Evolutionary conservation across 2,113 vertebrate genomes (phyloP).

Genomic region (Nannospalax galili): DNA sequence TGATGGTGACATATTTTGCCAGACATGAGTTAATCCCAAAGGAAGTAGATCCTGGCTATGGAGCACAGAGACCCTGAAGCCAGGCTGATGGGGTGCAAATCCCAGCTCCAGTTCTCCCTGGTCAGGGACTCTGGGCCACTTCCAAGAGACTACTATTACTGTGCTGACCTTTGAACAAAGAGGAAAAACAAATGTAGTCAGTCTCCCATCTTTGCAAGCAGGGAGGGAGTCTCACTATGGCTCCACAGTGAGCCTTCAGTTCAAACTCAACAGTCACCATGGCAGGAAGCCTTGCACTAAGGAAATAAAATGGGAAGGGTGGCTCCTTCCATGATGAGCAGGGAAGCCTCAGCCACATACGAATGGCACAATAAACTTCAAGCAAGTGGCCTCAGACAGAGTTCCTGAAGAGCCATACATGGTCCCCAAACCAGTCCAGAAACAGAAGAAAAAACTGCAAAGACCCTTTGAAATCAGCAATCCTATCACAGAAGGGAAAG

Average conservation of each 20-base stretch:
- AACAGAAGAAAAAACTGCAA: neutral
- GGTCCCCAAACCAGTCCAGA: neutral
- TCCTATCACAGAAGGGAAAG: neutral
- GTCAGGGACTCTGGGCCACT: neutral
- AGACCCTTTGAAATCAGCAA: neutral
- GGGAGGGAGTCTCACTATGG: neutral
- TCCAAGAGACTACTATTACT: neutral
- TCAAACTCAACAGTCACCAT: neutral
- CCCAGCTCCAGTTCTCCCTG: neutral
- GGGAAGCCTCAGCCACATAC: neutral
- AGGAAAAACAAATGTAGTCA: slow-evolving; percentile 36
- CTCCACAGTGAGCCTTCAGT: neutral
- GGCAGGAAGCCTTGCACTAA: neutral
- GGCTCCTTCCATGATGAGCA: neutral
- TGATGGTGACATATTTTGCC: neutral
- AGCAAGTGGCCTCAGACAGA: neutral
- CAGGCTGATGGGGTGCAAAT: neutral
- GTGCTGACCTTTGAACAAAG: neutral
- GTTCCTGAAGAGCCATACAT: neutral
- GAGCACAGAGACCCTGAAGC: neutral
- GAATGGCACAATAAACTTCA: neutral
- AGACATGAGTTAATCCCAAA: neutral
- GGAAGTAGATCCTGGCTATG: neutral
- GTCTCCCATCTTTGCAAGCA: neutral
- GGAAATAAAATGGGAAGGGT: neutral